Evolutionary conservation across 2,888 invertebrate genomes (phyloP).

Genomic region (Laspeyria flexula): DNA sequence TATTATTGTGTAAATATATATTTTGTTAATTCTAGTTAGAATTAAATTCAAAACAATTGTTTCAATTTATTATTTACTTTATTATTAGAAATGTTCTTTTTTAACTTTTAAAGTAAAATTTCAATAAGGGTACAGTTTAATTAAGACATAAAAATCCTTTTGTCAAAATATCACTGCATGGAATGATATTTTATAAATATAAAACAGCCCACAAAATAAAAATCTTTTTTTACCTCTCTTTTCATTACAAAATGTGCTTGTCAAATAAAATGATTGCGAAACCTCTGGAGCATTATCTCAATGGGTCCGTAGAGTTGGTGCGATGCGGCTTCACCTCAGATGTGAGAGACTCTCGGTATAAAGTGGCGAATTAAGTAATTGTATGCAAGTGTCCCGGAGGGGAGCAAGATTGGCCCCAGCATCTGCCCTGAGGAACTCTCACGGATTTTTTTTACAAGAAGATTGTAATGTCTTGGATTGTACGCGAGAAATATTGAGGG

Average conservation of each 20-base stretch:
- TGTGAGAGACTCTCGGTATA: slow-evolving; percentile 38
- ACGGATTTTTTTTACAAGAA: slow-evolving; percentile 18
- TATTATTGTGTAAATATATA: no score
- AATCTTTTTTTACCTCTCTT: background rate
- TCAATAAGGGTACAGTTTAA: no score
- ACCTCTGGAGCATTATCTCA: slow-evolving; percentile 38
- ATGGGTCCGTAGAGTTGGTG: slow-evolving; percentile 7
- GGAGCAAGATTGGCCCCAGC: slow-evolving; percentile 42
- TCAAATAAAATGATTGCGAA: slow-evolving; percentile 42
- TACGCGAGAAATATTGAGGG: background rate
- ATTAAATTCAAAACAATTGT: no score
- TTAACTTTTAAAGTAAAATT: no score
- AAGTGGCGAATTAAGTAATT: slow-evolving; percentile 63
- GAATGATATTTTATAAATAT: no score
- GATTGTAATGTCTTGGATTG: slow-evolving; percentile 2
- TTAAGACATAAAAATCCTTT: background rate
- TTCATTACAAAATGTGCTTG: slow-evolving; percentile 24
- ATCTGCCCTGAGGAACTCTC: slow-evolving; percentile 34
- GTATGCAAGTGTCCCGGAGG: slow-evolving; percentile 57
- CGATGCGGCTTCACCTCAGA: slow-evolving; percentile 32
- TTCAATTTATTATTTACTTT: no score
- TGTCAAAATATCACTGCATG: background rate
- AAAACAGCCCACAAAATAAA: slow-evolving; percentile 7
- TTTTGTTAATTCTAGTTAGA: no score
- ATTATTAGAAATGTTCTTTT: no score